Conservation (phyloP, 2,113 vertebrate genomes). For the Hypomesus transpacificus region DNA sequence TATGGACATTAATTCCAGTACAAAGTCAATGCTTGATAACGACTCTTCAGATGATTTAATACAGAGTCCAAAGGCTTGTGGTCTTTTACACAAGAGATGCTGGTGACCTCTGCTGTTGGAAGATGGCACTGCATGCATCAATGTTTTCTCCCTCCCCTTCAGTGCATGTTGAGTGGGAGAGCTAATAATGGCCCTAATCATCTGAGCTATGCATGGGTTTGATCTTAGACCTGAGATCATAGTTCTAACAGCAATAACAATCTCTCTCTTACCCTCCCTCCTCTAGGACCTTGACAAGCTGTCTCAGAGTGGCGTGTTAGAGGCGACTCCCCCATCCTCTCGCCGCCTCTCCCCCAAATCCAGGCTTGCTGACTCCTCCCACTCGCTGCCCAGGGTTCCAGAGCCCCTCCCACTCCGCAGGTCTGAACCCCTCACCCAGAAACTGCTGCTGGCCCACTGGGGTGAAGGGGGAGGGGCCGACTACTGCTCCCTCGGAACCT, state of each 20-base stretch:
- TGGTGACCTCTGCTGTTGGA: constrained; percentile 48
- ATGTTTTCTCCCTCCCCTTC: not conserved
- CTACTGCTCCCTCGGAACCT: constrained; percentile 72
- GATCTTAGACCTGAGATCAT: not conserved
- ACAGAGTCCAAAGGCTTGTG: not conserved
- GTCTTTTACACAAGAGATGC: not conserved
- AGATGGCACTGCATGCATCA: constrained; percentile 31
- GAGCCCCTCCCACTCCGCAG: constrained; percentile 65
- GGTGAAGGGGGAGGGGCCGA: constrained; percentile 63
- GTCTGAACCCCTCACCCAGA: constrained; percentile 68
- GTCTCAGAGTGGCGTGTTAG: constrained; percentile 60
- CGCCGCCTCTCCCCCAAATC: constrained; percentile 64
- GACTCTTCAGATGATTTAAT: not conserved
- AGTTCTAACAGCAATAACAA: not conserved
- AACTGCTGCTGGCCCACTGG: constrained; percentile 75
- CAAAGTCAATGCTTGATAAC: not conserved
- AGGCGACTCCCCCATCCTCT: constrained; percentile 76
- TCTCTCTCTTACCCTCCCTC: not conserved
- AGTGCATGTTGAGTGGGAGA: constrained; percentile 18
- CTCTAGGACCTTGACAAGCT: constrained; percentile 69
- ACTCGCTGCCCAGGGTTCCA: constrained; percentile 47
- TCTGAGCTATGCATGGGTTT: not conserved
- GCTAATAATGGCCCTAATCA: not conserved
- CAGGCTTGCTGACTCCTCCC: constrained; percentile 66
- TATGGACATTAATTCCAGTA: too few species aligned